Percentiles rank a stretch among this genome's conserved stretches.
Conservation (phyloP, 2,888 invertebrate genomes). For the Synanthedon tipuliformis region DNA sequence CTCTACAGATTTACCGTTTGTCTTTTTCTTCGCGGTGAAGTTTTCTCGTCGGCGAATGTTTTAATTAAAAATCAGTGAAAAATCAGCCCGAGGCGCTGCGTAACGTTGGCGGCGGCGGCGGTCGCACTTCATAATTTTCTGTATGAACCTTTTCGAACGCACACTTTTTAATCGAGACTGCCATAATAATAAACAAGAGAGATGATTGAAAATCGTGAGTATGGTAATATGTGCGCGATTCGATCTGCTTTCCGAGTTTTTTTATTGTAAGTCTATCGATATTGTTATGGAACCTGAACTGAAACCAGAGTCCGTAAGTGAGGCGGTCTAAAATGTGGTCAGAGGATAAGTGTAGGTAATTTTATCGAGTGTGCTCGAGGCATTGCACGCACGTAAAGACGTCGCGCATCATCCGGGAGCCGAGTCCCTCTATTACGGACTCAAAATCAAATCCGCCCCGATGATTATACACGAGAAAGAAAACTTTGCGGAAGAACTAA, state of each 20-base stretch:
- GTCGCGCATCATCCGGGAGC: slow-evolving; percentile 41
- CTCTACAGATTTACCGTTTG: slow-evolving; percentile 31
- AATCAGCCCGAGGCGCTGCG: slow-evolving; percentile 13
- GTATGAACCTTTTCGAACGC: slow-evolving; percentile 8
- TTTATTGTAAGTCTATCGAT: neutral
- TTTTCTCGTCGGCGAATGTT: slow-evolving; percentile 35
- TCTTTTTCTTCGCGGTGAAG: slow-evolving; percentile 30
- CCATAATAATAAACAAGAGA: neutral
- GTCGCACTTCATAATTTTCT: slow-evolving; percentile 24
- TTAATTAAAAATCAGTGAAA: slow-evolving; percentile 41
- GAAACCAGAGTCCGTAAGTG: slow-evolving; percentile 23
- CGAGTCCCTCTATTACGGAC: slow-evolving; percentile 3
- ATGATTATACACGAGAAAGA: neutral
- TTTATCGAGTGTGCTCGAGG: slow-evolving; percentile 55
- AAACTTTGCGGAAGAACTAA: slow-evolving; percentile 3
- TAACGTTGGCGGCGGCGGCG: slow-evolving; percentile 15
- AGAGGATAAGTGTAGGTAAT: slow-evolving; percentile 58
- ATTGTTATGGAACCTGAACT: neutral
- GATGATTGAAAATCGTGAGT: neutral
- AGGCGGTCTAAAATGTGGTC: slow-evolving; percentile 37
- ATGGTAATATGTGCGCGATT: neutral
- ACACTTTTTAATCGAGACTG: neutral
- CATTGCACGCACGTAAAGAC: slow-evolving; percentile 53
- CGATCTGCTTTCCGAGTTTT: neutral
- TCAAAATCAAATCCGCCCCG: neutral